Percentiles rank a stretch among this genome's conserved stretches.
phyloP scores from a whole-genome alignment of 2,888 invertebrate genomes.

The Sialis fuliginosa region DNA sequence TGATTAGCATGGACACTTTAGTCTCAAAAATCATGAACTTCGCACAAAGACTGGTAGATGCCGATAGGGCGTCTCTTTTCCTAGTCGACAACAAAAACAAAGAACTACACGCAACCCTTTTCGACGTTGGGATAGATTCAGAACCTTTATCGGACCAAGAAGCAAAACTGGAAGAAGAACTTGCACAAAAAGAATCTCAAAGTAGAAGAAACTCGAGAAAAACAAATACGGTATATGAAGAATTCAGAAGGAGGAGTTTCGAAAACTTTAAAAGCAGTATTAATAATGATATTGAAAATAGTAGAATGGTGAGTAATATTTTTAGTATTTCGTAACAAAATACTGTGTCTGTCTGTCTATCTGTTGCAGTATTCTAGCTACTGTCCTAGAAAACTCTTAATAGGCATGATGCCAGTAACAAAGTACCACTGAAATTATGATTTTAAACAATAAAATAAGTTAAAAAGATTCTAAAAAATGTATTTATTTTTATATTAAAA shows the following conservation, averaged over 20 bases:
- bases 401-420: too few species aligned
- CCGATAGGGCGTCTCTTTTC: conserved; percentile 70
- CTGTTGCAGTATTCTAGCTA: too few species aligned
- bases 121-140: conserved; percentile 40
- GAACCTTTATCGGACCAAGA: conserved; percentile 6
- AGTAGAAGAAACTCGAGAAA: too few species aligned
- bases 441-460: too few species aligned
- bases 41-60: conserved; percentile 63
- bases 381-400: too few species aligned
- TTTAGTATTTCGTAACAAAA: too few species aligned
- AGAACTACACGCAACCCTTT: conserved; percentile 67
- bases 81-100: conserved; percentile 53
- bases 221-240: conserved; percentile 5
- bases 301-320: too few species aligned
- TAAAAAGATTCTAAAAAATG: too few species aligned
- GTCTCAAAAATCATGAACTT: conserved; percentile 72
- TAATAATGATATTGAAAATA: not conserved
- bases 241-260: conserved; percentile 13
- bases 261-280: conserved; percentile 6
- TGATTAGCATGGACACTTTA: conserved; percentile 65
- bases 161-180: conserved; percentile 9
- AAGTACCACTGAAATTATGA: too few species aligned
- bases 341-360: too few species aligned
- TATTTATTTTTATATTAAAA: too few species aligned
- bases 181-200: too few species aligned